Conservation (phyloP, 2,113 vertebrate species). For the Spermophilus dauricus region DNA sequence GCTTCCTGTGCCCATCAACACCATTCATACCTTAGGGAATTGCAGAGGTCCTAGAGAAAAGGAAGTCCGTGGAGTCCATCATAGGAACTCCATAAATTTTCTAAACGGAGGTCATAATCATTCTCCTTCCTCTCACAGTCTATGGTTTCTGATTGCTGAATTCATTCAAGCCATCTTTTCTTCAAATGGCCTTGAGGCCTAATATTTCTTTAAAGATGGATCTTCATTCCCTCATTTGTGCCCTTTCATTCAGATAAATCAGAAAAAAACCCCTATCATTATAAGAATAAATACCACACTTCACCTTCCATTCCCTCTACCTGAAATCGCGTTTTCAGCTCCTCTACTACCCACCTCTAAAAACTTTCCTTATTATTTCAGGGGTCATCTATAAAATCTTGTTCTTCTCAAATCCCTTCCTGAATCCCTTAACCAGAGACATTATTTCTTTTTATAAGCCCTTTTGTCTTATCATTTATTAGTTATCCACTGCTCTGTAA, state of each 20-base stretch:
- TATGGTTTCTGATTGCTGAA: not conserved
- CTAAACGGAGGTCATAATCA: not conserved
- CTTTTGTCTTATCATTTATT: not conserved
- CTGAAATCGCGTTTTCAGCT: not conserved
- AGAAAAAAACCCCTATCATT: not conserved
- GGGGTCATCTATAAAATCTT: not conserved
- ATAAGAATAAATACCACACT: not conserved
- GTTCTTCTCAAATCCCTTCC: not conserved
- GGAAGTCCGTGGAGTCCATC: not conserved
- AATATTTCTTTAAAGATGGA: not conserved
- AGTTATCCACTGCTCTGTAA: not conserved
- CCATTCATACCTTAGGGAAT: not conserved
- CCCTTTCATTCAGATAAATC: not conserved
- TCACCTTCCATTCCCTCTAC: not conserved
- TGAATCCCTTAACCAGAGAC: not conserved
- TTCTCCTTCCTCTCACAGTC: not conserved
- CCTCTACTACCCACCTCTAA: not conserved
- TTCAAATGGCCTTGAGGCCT: not conserved
- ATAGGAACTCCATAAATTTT: not conserved
- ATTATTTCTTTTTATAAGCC: not conserved
- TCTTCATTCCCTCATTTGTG: not conserved
- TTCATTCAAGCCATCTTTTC: not conserved
- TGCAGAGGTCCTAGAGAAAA: not conserved
- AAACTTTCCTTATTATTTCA: not conserved
- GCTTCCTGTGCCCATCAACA: not conserved